Base-by-base conservation (phyloP, 2,113 vertebrate genomes). In the Crypturellus undulatus region DNA sequence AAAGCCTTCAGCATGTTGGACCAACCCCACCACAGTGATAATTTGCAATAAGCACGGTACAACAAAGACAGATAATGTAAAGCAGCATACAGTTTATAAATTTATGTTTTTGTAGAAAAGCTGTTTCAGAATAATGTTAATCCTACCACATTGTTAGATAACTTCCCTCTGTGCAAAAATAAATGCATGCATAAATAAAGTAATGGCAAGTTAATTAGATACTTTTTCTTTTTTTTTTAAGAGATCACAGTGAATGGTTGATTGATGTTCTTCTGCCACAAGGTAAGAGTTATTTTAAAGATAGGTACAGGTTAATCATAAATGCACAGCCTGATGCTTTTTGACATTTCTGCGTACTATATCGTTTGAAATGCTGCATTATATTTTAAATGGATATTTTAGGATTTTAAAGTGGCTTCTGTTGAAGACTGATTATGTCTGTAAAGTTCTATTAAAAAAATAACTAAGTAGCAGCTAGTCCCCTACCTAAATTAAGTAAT, bases 231-330 rank as follows among this genome's bases (percentile, higher is more conserved):
- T 56, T 52, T 52, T 12, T 52, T 56, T 56, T 54, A 54, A 56
- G 54, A 97, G 99, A 99, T 94, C 99, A 99, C 77, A 98, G 99
- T 84, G 99, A 99, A 97, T 99, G 99, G 99, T 97, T 99, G 94
- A 98, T 99, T 97, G 99, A 99, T 97, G 99, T 99, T 80, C 99
- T 99, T 84, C 97, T 99, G 60, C 99, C 99, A 40, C 99, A 99
- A 99, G 99, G 99, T 99, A 98, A 98, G 98, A 87, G 78, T 83
- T 95, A 52, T 87, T 96, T 96, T 78, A 96, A 96, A 89, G 83
- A 79, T 96, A 92, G 93, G 90, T 95, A 79, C 89, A 92, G 89
- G 83, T 30, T 89, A 84, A 87, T 91, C 32, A 24, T 91, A 81
- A 81, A 59, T 85, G 13, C 82, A 75, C 24, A 91, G 78, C 90